Conservation (phyloP, 1,140 invertebrate species). For the Alviniconcha marisindica region DNA sequence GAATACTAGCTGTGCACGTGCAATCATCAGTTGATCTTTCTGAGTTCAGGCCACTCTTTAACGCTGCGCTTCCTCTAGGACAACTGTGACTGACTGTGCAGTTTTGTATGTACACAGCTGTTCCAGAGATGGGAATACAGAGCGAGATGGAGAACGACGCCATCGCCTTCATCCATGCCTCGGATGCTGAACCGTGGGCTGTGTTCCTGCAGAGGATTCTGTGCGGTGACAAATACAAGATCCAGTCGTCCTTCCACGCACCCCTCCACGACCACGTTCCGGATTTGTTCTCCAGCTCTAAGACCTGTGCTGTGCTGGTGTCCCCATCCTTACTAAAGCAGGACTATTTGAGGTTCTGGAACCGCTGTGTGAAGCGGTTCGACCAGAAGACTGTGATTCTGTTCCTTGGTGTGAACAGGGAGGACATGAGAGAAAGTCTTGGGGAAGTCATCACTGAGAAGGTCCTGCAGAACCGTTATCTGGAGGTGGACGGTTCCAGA, state of each 20-base stretch:
- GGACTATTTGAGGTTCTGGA: slow-evolving; percentile 12
- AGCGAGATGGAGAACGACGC: not conserved
- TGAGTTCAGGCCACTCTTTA: no score
- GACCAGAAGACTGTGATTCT: slow-evolving; percentile 12
- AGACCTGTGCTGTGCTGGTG: slow-evolving; percentile 33
- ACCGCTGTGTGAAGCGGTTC: not conserved
- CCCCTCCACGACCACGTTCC: not conserved
- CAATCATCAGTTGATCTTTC: no score
- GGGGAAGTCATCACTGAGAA: not conserved
- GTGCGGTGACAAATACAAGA: slow-evolving; percentile 7
- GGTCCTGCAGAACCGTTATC: not conserved
- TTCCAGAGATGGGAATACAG: slow-evolving; percentile 14
- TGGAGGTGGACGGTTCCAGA: slow-evolving; percentile 13
- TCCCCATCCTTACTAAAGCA: slow-evolving; percentile 5
- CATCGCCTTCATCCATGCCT: slow-evolving; percentile 31
- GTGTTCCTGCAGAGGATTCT: slow-evolving; percentile 26
- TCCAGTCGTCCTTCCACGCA: slow-evolving; percentile 3
- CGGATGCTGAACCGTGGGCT: slow-evolving; percentile 27
- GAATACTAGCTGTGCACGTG: no score
- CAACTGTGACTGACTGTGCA: no score
- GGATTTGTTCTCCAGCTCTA: not conserved
- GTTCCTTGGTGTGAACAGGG: slow-evolving; percentile 13
- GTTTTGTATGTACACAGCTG: not conserved
- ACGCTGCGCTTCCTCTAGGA: no score
- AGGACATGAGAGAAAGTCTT: not conserved